Evolutionary conservation across 2,888 invertebrate genomes (phyloP).

Genomic region (Timema cristinae): DNA sequence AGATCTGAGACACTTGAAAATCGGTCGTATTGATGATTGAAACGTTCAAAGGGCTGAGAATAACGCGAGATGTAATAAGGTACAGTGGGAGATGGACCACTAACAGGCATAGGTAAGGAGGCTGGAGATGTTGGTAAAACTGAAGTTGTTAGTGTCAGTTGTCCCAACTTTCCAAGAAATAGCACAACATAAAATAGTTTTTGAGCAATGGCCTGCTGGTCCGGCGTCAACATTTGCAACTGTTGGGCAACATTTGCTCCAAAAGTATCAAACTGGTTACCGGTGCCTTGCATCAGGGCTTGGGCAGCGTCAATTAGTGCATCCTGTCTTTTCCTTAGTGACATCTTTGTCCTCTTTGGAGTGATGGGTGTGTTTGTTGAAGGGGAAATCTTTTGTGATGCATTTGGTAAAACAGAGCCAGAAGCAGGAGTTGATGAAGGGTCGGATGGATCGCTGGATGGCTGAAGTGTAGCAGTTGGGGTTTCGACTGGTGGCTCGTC

Average conservation of each 20-base stretch:
- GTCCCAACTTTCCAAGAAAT: not conserved
- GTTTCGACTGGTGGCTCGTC: not conserved
- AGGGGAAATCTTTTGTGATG: not conserved
- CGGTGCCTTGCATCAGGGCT: not conserved
- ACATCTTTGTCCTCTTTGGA: not conserved
- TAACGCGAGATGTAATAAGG: no score
- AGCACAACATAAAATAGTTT: not conserved
- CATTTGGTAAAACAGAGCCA: not conserved
- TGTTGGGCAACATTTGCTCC: not conserved
- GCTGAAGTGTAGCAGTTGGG: not conserved
- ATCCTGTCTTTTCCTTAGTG: not conserved
- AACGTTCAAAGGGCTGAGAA: no score
- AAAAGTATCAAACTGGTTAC: not conserved
- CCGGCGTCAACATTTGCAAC: no score
- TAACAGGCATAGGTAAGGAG: no score
- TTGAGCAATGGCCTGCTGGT: constrained; percentile 10
- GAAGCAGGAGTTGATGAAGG: not conserved
- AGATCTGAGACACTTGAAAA: no score
- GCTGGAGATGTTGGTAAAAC: no score
- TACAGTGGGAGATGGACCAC: no score
- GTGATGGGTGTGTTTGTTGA: not conserved
- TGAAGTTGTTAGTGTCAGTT: not conserved
- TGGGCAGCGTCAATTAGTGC: not conserved
- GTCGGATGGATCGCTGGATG: not conserved
- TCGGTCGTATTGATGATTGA: no score